Percentiles rank a stretch among this genome's conserved stretches.
These are phyloP conservation scores for Meloidogyne chitwoodi DNA, from an alignment of 1,140 invertebrate genomes.

Conservation along the genomic window DNA sequence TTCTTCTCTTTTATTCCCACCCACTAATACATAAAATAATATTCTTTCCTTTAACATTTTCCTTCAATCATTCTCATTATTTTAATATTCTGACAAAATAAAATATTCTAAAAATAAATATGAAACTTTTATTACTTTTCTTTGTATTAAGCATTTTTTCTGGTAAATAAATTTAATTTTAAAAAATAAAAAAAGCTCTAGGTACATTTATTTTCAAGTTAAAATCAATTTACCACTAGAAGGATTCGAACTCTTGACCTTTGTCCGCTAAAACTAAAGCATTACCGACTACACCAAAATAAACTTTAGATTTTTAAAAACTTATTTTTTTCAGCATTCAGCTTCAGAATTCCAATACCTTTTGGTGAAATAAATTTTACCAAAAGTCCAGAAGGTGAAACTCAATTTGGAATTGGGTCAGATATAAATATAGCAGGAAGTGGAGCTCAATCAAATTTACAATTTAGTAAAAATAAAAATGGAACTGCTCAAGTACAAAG, in stretches of 20 bases:
- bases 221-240: no score
- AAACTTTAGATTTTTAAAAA: no score
- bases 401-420: conserved; percentile 13
- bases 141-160: background rate
- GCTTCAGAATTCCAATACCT: conserved; percentile 25
- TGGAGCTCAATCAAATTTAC: conserved; percentile 16
- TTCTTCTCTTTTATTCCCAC: no score
- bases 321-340: conserved; percentile 7
- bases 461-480: conserved; percentile 15
- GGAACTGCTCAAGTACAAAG: conserved; percentile 22
- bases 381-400: conserved; percentile 18
- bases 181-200: no score
- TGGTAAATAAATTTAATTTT: background rate
- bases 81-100: background rate
- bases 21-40: no score
- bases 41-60: no score
- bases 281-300: no score
- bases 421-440: conserved; percentile 18
- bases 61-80: background rate
- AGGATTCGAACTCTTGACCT: no score
- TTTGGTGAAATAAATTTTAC: conserved; percentile 20
- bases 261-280: no score
- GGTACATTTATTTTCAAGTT: no score
- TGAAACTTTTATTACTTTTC: background rate
- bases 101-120: background rate